phyloP scores from a whole-genome alignment of 2,888 invertebrate species.

The Chirona hameri region DNA sequence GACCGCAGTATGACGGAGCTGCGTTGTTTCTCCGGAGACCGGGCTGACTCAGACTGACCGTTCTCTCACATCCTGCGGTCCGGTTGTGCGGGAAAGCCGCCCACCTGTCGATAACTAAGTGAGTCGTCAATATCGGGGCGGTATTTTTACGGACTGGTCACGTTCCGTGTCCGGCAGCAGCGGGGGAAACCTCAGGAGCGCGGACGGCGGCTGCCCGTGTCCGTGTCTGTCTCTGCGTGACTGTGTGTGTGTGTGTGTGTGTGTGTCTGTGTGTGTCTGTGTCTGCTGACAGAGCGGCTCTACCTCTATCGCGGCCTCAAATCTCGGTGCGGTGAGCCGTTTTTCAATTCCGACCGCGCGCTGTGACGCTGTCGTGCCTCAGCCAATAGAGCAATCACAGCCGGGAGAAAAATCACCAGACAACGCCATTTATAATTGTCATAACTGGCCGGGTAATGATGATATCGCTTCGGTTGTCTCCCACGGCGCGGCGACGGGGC shows the following conservation, averaged over 20 bases:
- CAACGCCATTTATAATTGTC: slow-evolving; percentile 5
- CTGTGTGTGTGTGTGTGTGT: no score
- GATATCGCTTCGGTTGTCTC: neutral
- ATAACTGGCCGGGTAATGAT: neutral
- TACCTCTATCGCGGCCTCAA: neutral
- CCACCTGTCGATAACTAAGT: neutral
- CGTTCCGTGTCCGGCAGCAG: neutral
- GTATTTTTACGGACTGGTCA: neutral
- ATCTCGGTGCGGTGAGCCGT: neutral
- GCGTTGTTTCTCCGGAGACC: neutral
- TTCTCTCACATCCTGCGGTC: neutral
- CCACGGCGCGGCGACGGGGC: neutral
- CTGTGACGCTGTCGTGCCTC: neutral
- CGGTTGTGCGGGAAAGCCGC: neutral
- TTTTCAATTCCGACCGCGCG: neutral
- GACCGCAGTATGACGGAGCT: neutral
- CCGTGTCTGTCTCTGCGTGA: neutral
- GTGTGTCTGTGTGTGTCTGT: no score
- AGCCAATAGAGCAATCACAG: neutral
- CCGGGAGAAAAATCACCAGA: neutral
- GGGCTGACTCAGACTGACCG: neutral
- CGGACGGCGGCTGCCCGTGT: neutral
- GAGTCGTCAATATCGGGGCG: slow-evolving; percentile 13
- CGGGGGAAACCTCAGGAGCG: neutral
- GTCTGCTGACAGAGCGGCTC: no score